Evolutionary conservation across 2,888 invertebrate species (phyloP).

Genomic region (Pyrrhosoma nymphula): DNA sequence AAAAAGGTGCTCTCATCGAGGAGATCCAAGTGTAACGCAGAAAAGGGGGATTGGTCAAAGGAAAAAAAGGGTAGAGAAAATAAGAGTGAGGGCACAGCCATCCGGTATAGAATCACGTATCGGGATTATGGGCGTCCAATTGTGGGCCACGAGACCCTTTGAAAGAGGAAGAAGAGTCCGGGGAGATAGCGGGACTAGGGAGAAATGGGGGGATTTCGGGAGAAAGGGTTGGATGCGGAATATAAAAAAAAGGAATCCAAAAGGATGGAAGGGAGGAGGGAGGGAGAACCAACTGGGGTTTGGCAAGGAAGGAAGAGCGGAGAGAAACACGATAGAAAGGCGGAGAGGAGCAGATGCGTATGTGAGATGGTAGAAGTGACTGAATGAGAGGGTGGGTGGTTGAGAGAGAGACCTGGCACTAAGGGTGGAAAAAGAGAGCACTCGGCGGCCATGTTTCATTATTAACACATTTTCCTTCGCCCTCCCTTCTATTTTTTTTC

Average conservation of each 20-base stretch:
- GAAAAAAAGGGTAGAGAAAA: neutral
- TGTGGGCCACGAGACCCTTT: neutral
- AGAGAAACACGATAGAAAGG: neutral
- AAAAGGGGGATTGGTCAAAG: neutral
- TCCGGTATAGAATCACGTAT: neutral
- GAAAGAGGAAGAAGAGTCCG: neutral
- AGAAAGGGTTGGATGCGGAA: no score
- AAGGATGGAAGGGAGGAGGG: no score
- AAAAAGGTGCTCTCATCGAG: no score
- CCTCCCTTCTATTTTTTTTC: neutral
- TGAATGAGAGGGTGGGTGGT: neutral
- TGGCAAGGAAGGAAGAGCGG: neutral
- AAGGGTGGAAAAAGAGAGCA: constrained; percentile 24
- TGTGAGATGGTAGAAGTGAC: neutral
- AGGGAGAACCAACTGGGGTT: no score
- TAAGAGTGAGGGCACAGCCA: neutral
- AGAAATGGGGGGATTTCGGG: no score
- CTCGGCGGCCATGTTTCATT: constrained; percentile 45
- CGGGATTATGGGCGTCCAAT: neutral
- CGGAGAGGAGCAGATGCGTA: neutral
- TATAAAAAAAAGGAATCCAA: no score
- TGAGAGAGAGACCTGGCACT: neutral
- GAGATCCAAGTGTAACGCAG: no score
- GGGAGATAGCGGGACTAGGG: neutral
- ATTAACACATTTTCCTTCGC: constrained; percentile 38